These are phyloP conservation scores for Montipora capricornis DNA, from an alignment of 64 coral and sea anemone species.

Conservation along the genomic window DNA sequence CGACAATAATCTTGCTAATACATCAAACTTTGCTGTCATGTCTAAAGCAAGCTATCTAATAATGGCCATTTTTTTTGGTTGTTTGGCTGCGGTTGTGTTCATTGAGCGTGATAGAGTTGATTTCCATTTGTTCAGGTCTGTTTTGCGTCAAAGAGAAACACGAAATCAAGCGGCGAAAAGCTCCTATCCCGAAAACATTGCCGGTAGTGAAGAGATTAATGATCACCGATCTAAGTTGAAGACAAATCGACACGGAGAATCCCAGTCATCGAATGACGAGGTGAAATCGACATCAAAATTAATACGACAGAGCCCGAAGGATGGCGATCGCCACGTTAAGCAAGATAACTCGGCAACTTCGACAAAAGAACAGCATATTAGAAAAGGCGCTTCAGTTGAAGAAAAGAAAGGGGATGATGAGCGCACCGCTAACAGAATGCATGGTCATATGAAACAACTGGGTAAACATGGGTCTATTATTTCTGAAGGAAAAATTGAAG, in stretches of 20 bases:
- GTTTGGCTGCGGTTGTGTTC: slow-evolving; percentile 33
- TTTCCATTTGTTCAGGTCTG: background rate
- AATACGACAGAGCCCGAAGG: background rate
- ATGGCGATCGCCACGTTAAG: background rate
- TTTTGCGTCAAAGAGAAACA: background rate
- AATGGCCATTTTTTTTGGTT: slow-evolving; percentile 33
- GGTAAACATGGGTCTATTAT: slow-evolving; percentile 92
- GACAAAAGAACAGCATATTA: slow-evolving; percentile 39
- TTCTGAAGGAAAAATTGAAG: slow-evolving; percentile 78
- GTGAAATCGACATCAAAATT: background rate
- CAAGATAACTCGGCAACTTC: slow-evolving; percentile 3
- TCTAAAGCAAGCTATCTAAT: slow-evolving; percentile 27
- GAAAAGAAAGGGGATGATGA: slow-evolving; percentile 25
- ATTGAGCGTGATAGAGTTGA: slow-evolving; percentile 20
- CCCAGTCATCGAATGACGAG: background rate
- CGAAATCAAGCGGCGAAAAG: background rate
- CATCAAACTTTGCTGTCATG: slow-evolving; percentile 19
- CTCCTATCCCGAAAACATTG: background rate
- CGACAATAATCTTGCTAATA: background rate
- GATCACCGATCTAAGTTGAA: background rate
- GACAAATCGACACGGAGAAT: background rate
- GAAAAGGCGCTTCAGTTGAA: background rate
- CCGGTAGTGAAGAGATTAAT: background rate
- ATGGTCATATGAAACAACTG: slow-evolving; percentile 83
- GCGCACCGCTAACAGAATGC: background rate